Evolutionary conservation across 2,888 invertebrate species (phyloP).

Genomic region (Alloscopus bannaensis): DNA sequence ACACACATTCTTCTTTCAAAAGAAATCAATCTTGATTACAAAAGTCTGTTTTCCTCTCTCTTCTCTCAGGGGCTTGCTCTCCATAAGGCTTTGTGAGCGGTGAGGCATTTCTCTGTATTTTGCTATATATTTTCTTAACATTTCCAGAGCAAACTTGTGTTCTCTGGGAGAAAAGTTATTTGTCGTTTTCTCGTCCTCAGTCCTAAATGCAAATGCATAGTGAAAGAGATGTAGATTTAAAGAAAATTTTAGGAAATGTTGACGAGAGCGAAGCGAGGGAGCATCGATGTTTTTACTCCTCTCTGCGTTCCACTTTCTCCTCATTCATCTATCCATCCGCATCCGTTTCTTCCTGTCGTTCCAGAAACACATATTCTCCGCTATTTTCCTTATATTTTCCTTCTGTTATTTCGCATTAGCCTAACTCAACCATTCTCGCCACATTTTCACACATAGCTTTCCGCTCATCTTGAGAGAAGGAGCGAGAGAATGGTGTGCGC

Average conservation of each 20-base stretch:
- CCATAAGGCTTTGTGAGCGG: slow-evolving; percentile 14
- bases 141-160: too few species aligned
- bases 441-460: not conserved
- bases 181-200: too few species aligned
- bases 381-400: not conserved
- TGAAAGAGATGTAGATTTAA: not conserved
- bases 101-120: too few species aligned
- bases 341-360: slow-evolving; percentile 21
- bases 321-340: slow-evolving; percentile 35
- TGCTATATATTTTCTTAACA: too few species aligned
- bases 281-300: not conserved
- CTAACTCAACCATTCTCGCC: not conserved
- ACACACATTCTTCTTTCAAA: too few species aligned
- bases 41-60: slow-evolving; percentile 54
- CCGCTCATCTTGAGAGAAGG: too few species aligned
- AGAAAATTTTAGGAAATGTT: slow-evolving; percentile 2
- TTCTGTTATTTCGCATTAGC: not conserved
- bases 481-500: too few species aligned
- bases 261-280: not conserved
- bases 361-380: too few species aligned
- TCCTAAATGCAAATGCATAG: too few species aligned
- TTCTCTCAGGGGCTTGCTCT: slow-evolving; percentile 40
- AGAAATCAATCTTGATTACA: slow-evolving; percentile 70
- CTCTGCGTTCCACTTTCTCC: slow-evolving; percentile 21
- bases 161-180: too few species aligned